A percentile compares a stretch with the other conserved stretches of the same genome.
Conservation (phyloP, 2,888 invertebrate species). For the Dinocampus coccinellae region DNA sequence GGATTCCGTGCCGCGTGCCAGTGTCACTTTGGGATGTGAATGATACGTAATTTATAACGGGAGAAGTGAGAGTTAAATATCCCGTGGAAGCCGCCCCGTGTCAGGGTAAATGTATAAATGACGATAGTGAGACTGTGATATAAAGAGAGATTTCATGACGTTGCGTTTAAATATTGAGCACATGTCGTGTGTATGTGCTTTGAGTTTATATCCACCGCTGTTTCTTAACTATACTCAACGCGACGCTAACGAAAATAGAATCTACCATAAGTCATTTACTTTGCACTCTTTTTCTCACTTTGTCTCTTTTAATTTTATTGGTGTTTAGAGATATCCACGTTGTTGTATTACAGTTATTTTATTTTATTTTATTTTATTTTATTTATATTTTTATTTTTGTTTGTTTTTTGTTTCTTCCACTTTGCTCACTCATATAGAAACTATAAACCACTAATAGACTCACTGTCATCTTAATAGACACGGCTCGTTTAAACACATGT, state of each 20-base stretch:
- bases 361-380: too few relatives aligned
- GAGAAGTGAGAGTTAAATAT: slow-evolving; percentile 51
- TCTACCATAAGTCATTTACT: slow-evolving; percentile 63
- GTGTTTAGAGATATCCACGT: slow-evolving; percentile 52
- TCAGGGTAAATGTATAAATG: slow-evolving; percentile 21
- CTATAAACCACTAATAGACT: slow-evolving; percentile 60
- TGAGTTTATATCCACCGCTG: slow-evolving; percentile 47
- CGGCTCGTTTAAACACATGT: slow-evolving; percentile 51
- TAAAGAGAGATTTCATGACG: slow-evolving; percentile 36
- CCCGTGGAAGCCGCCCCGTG: slow-evolving; percentile 36
- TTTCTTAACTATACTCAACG: slow-evolving; percentile 38
- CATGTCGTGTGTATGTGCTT: slow-evolving; percentile 53
- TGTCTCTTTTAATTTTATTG: background rate
- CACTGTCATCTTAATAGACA: slow-evolving; percentile 67
- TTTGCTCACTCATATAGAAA: slow-evolving; percentile 23
- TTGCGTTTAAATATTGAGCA: slow-evolving; percentile 64
- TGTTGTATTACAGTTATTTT: slow-evolving; percentile 41
- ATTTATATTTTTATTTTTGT: too few relatives aligned
- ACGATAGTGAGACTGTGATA: slow-evolving; percentile 24
- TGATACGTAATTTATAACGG: slow-evolving; percentile 67
- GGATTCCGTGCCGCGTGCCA: slow-evolving; percentile 52
- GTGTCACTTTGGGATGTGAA: slow-evolving; percentile 61
- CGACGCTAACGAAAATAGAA: slow-evolving; percentile 61
- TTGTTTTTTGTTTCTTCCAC: too few relatives aligned
- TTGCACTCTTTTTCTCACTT: slow-evolving; percentile 24